phyloP scores from a whole-genome alignment of 2,888 invertebrate species.

The Hirtodrosophila alboralis region DNA sequence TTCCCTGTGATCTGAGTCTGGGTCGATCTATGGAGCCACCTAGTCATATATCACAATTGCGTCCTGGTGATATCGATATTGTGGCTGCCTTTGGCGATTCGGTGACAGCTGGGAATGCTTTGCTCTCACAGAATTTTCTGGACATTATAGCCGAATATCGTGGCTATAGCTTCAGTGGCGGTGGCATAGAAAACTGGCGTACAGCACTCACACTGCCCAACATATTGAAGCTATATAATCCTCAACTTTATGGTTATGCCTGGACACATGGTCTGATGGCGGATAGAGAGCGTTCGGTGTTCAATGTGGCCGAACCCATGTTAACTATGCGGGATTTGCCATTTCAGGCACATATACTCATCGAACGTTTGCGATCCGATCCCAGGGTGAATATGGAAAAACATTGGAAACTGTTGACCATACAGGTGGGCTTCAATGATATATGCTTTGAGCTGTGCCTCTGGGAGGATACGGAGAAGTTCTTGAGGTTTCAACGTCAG shows the following conservation, averaged over 20 bases:
- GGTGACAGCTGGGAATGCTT: slow-evolving; percentile 85
- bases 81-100: slow-evolving; percentile 87
- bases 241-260: slow-evolving; percentile 87
- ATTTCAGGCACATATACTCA: slow-evolving; percentile 85
- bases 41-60: slow-evolving; percentile 85
- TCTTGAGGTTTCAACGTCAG: slow-evolving; percentile 82
- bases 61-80: slow-evolving; percentile 87
- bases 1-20: slow-evolving; percentile 19
- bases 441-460: slow-evolving; percentile 86
- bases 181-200: slow-evolving; percentile 85
- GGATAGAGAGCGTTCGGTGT: slow-evolving; percentile 84
- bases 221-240: slow-evolving; percentile 87
- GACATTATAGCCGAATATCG: slow-evolving; percentile 83
- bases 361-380: slow-evolving; percentile 85
- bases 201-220: slow-evolving; percentile 85
- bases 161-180: slow-evolving; percentile 84
- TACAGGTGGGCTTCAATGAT: slow-evolving; percentile 87
- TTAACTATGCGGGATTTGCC: slow-evolving; percentile 86
- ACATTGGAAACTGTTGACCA: slow-evolving; percentile 87
- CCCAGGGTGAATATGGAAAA: slow-evolving; percentile 85
- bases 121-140: slow-evolving; percentile 73
- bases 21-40: slow-evolving; percentile 77
- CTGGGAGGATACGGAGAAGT: slow-evolving; percentile 81
- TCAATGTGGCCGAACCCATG: slow-evolving; percentile 86
- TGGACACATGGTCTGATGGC: slow-evolving; percentile 53